phyloP scores from a whole-genome alignment of 2,113 vertebrate genomes.

The Rhagologus leucostigma region DNA sequence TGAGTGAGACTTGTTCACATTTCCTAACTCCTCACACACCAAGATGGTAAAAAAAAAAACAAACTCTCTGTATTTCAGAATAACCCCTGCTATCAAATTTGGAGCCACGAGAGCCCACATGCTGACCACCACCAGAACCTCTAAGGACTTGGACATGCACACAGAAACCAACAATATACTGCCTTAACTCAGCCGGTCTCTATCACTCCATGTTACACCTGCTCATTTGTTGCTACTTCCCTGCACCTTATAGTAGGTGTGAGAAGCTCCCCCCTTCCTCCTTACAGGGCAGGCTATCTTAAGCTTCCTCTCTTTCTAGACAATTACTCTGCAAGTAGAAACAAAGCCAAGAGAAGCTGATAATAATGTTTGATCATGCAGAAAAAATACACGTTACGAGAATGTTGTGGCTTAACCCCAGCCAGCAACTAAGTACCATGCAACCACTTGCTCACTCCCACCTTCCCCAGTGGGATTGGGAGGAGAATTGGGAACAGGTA shows the following conservation, averaged over 20 bases:
- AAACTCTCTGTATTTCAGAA: background rate
- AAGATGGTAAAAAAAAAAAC: background rate
- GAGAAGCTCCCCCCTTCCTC: background rate
- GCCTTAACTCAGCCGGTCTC: background rate
- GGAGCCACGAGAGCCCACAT: background rate
- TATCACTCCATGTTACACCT: background rate
- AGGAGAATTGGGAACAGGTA: background rate
- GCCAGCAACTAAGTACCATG: background rate
- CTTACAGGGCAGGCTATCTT: background rate
- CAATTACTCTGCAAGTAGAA: background rate
- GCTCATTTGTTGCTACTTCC: background rate
- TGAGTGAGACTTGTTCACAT: background rate
- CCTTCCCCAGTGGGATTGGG: background rate
- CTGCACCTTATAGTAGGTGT: background rate
- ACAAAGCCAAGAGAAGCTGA: background rate
- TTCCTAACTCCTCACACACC: background rate
- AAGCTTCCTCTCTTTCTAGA: background rate
- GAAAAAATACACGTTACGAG: background rate
- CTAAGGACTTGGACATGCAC: background rate
- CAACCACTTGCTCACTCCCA: background rate
- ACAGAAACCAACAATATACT: background rate
- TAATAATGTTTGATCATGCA: background rate
- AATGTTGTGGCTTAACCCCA: background rate
- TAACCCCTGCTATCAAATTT: background rate
- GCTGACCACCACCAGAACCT: background rate